These are phyloP conservation scores for Bufo bufo DNA, from an alignment of 2,113 vertebrate genomes.

Conservation along the genomic window DNA sequence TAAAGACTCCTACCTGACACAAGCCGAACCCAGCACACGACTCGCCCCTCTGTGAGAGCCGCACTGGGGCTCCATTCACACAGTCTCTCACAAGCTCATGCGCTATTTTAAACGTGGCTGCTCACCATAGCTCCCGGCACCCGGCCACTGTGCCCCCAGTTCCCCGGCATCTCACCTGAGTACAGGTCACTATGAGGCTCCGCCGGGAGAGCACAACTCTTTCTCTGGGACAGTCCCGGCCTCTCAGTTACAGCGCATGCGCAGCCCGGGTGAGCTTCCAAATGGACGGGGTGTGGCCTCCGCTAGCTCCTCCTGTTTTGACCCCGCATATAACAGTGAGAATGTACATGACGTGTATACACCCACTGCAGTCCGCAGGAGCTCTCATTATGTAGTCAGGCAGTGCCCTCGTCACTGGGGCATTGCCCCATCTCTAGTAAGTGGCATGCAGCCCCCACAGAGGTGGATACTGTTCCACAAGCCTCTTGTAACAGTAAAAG, in stretches of 20 bases:
- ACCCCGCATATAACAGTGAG: slow-evolving; percentile 14
- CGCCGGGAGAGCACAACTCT: slow-evolving; percentile 26
- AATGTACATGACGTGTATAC: neutral
- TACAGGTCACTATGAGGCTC: slow-evolving; percentile 22
- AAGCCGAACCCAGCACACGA: neutral
- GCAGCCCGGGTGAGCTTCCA: neutral
- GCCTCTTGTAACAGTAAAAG: too few relatives aligned
- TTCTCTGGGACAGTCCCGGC: slow-evolving; percentile 38
- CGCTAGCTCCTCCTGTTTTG: neutral
- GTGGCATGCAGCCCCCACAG: too few relatives aligned
- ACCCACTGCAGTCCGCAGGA: neutral
- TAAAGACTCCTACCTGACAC: neutral
- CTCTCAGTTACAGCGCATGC: slow-evolving; percentile 33
- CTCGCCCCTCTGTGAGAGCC: neutral
- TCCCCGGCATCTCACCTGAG: slow-evolving; percentile 51
- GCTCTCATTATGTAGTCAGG: too few relatives aligned
- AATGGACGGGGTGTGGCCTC: neutral
- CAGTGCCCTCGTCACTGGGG: too few relatives aligned
- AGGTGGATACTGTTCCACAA: too few relatives aligned
- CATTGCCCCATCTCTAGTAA: too few relatives aligned
- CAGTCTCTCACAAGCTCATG: neutral
- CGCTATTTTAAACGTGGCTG: neutral
- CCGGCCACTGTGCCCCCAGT: slow-evolving; percentile 35
- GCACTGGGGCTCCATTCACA: neutral
- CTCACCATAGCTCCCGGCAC: slow-evolving; percentile 18